A percentile compares a stretch with the other conserved stretches of the same genome.
Evolutionary conservation across 1,140 invertebrate species (phyloP).

Genomic region (Drosophila nigrodunni): DNA sequence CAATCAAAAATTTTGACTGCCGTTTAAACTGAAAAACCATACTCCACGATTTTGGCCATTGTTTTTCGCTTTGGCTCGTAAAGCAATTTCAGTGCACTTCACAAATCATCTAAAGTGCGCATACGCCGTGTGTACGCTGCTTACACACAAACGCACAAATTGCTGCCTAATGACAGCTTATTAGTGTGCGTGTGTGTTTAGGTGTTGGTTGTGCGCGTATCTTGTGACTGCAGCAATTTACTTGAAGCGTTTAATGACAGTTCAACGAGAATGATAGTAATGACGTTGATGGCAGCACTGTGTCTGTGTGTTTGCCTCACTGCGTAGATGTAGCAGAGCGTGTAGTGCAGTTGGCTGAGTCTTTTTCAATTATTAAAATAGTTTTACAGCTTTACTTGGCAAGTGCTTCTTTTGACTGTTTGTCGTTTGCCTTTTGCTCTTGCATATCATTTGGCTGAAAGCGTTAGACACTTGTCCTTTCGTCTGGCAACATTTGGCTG

Average conservation of each 20-base stretch:
- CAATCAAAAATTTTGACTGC: constrained; percentile 31
- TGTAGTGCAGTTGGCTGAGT: constrained; percentile 10
- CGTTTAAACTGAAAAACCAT: constrained; percentile 3
- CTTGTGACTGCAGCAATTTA: constrained; percentile 22
- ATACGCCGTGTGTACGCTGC: constrained; percentile 22
- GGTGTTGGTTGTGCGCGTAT: constrained; percentile 25
- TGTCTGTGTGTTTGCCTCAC: background rate
- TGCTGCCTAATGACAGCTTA: constrained; percentile 58
- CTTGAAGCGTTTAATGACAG: constrained; percentile 27
- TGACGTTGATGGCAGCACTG: constrained; percentile 1
- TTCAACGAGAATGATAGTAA: constrained; percentile 9
- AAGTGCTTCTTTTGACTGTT: background rate
- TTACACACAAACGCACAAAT: background rate
- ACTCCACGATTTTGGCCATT: constrained; percentile 9
- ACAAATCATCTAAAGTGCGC: constrained; percentile 47
- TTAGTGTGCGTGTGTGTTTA: constrained; percentile 50
- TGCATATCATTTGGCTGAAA: constrained; percentile 29
- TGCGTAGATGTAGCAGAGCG: constrained; percentile 25
- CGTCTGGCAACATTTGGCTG: constrained; percentile 28
- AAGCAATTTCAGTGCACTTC: constrained; percentile 46
- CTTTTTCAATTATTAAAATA: constrained; percentile 31
- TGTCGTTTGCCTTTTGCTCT: constrained; percentile 1
- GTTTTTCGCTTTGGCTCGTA: constrained; percentile 20
- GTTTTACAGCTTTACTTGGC: constrained; percentile 11
- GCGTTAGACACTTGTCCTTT: constrained; percentile 39